Conservation (phyloP, 2,888 invertebrate species). For the Apamea monoglypha region DNA sequence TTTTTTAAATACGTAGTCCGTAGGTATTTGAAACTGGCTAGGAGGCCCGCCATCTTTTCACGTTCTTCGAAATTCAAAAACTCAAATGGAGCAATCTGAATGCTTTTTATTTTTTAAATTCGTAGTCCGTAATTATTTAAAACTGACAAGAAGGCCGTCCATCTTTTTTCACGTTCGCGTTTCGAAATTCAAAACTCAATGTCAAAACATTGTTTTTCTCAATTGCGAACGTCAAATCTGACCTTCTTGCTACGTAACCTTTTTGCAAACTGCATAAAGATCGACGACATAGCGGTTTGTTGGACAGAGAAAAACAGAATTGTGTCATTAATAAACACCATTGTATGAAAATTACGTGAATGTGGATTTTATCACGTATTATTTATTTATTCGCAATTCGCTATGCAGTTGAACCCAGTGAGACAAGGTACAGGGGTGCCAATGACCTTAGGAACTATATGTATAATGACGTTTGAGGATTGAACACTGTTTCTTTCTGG, state of each 20-base stretch:
- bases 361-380: conserved; percentile 15
- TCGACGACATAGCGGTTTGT: conserved; percentile 18
- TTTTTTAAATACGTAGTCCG: too few species aligned
- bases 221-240: background rate
- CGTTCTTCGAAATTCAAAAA: too few species aligned
- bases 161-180: background rate
- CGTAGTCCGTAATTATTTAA: background rate
- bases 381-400: conserved; percentile 42
- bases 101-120: background rate
- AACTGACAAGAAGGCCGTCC: background rate
- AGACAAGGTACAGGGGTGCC: conserved; percentile 6
- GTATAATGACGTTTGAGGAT: conserved; percentile 3
- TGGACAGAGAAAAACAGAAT: conserved; percentile 6
- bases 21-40: too few species aligned
- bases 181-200: conserved; percentile 24
- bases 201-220: background rate
- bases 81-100: background rate
- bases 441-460: conserved; percentile 38
- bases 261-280: conserved; percentile 20
- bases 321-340: conserved; percentile 8
- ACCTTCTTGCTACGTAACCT: conserved; percentile 7
- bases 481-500: conserved; percentile 9
- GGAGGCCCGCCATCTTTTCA: background rate
- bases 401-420: conserved; percentile 13
- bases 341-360: conserved; percentile 40